These are phyloP conservation scores for Lasioglossum zephyrum DNA, from an alignment of 2,888 invertebrate species.

Conservation along the genomic window DNA sequence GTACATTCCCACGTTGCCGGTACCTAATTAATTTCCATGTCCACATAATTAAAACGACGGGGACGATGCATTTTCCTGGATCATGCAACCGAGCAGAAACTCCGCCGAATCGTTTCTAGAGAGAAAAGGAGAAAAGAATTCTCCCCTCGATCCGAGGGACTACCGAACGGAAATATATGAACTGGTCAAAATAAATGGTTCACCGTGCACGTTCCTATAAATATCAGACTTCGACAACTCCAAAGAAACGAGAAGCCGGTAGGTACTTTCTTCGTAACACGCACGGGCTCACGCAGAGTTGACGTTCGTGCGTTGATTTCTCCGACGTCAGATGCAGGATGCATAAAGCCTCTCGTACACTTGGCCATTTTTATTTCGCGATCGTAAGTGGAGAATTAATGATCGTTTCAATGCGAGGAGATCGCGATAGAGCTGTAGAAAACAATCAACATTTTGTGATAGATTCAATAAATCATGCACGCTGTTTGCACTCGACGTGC, in stretches of 20 bases:
- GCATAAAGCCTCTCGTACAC: slow-evolving; percentile 3
- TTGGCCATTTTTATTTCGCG: background rate
- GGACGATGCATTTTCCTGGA: slow-evolving; percentile 26
- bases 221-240: slow-evolving; percentile 44
- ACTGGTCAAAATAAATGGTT: slow-evolving; percentile 37
- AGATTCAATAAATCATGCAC: background rate
- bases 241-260: slow-evolving; percentile 29
- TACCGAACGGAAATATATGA: slow-evolving; percentile 11
- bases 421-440: background rate
- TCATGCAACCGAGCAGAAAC: slow-evolving; percentile 9
- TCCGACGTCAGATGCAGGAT: slow-evolving; percentile 35
- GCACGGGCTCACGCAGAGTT: slow-evolving; percentile 68
- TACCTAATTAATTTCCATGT: slow-evolving; percentile 44
- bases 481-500: background rate
- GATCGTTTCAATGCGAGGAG: background rate
- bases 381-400: background rate
- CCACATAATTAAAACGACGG: slow-evolving; percentile 45
- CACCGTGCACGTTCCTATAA: slow-evolving; percentile 63
- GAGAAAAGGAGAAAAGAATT: background rate
- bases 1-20: slow-evolving; percentile 12
- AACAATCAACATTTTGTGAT: background rate
- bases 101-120: background rate
- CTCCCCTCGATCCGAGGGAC: background rate
- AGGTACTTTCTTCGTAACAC: slow-evolving; percentile 44
- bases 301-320: slow-evolving; percentile 54